Conservation (phyloP, 2,797 vertebrate genomes). For the Rhadinocentrus ornatus region DNA sequence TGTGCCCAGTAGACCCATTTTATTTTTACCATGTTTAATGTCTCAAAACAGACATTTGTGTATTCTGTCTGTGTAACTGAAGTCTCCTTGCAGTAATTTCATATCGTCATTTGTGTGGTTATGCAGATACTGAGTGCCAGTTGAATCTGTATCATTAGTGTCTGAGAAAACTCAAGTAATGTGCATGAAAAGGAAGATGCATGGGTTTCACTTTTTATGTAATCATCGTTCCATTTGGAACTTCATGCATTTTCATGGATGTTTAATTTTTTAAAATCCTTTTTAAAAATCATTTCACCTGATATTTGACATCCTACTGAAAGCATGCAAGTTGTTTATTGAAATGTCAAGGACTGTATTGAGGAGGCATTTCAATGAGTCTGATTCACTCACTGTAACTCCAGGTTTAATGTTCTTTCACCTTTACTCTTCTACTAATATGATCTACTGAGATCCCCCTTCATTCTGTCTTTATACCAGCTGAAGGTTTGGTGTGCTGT, state of each 20-base stretch:
- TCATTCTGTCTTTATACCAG: constrained; percentile 18
- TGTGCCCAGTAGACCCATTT: neutral
- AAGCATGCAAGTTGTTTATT: constrained; percentile 55
- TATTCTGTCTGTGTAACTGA: constrained; percentile 30
- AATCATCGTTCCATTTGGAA: constrained; percentile 25
- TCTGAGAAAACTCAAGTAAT: constrained; percentile 32
- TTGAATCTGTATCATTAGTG: constrained; percentile 21
- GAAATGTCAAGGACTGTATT: constrained; percentile 34
- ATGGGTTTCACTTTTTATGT: constrained; percentile 39
- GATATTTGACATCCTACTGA: constrained; percentile 31
- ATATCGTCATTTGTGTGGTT: constrained; percentile 7
- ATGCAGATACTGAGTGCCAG: constrained; percentile 19
- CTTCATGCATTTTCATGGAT: constrained; percentile 23
- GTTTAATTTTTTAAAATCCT: constrained; percentile 5
- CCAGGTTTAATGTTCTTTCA: constrained; percentile 3
- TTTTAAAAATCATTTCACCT: constrained; percentile 15
- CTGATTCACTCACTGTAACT: constrained; percentile 26
- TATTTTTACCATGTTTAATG: constrained; percentile 13
- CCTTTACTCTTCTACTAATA: constrained; percentile 64
- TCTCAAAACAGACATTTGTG: constrained; percentile 36
- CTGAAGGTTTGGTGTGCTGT: constrained; percentile 23
- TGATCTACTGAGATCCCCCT: constrained; percentile 53
- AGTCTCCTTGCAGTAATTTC: constrained; percentile 1
- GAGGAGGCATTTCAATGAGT: constrained; percentile 49
- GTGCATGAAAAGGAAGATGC: constrained; percentile 56